Base-by-base conservation (phyloP, 2,888 invertebrate species). In the Pollenia amentaria region DNA sequence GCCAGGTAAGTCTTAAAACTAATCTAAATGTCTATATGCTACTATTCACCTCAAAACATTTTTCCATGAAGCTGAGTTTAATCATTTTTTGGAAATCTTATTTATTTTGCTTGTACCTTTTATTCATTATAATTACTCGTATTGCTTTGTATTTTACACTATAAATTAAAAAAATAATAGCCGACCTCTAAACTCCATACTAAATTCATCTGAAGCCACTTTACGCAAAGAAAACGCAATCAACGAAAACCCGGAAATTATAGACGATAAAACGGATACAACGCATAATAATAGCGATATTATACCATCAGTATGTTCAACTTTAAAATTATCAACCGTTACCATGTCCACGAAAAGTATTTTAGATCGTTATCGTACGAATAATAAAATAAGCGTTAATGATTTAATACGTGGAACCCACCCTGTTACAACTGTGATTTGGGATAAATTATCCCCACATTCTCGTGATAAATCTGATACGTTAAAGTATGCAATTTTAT, bases 401-500 rank as follows among this genome's bases (percentile, higher is more conserved):
- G 89, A 89, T 89, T 91, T 91, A 82, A 88, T 91, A 91, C 90
- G 90, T 90, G 90, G 90, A 89, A 88, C 88, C 75, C 85, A 78
- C 21, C 73, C 81, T 16, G 60, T 51, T 53, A 62, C 85, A 84
- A 72, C 84, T 87, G 21, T 62, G 62, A 38, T 75, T 48, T 85
- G 82, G 79, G 82, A 85, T 72, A 87, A 84, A 67, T 44, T 87
- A 70, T 87, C 89, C 87, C 90, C 90, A 90, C 91, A 90, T 82
- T 89, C 89, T 88, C 92, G 92, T 89, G 90, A 91, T 88, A 93
- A 93, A 91, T 90, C 90, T 88, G 91, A 91, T 89, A 91, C 91
- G 88, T 90, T 93, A 89, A 93, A 93, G 93, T 93, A 93, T 92
- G 93, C 90, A 89, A 70, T 87, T 87, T 69, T 38, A 60, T 76